Conservation (phyloP, 2,797 vertebrate genomes). For the Eulemur mongoz region DNA sequence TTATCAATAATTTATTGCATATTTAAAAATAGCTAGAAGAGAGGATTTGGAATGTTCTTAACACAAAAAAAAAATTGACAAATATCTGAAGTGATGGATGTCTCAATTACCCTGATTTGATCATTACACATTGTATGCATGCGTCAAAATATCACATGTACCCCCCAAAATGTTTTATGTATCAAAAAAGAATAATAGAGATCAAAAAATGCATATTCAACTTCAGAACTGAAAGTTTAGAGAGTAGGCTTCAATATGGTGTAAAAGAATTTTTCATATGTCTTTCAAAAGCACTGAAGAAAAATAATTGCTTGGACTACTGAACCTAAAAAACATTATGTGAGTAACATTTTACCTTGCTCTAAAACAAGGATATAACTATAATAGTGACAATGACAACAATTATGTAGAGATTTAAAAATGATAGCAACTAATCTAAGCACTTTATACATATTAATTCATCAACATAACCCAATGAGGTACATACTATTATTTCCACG, state of each 20-base stretch:
- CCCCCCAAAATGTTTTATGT: background rate
- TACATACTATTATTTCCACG: background rate
- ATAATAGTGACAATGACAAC: background rate
- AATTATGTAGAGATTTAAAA: background rate
- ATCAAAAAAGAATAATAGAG: background rate
- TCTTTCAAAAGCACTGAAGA: slow-evolving; percentile 14
- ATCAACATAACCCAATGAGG: background rate
- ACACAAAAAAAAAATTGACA: background rate
- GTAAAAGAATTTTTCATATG: background rate
- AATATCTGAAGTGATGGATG: background rate
- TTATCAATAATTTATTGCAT: background rate
- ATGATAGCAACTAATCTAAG: background rate
- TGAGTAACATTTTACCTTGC: background rate
- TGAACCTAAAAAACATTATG: background rate
- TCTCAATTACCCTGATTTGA: background rate
- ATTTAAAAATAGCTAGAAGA: background rate
- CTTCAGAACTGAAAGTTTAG: background rate
- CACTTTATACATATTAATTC: background rate
- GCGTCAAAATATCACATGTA: background rate
- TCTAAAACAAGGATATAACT: background rate
- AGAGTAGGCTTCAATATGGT: background rate
- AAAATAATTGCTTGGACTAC: background rate
- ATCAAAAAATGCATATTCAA: background rate
- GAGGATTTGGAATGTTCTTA: background rate
- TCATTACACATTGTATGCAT: background rate